These are phyloP conservation scores for Oenanthe oenanthe DNA, from an alignment of 2,113 vertebrate genomes.

Conservation along the genomic window DNA sequence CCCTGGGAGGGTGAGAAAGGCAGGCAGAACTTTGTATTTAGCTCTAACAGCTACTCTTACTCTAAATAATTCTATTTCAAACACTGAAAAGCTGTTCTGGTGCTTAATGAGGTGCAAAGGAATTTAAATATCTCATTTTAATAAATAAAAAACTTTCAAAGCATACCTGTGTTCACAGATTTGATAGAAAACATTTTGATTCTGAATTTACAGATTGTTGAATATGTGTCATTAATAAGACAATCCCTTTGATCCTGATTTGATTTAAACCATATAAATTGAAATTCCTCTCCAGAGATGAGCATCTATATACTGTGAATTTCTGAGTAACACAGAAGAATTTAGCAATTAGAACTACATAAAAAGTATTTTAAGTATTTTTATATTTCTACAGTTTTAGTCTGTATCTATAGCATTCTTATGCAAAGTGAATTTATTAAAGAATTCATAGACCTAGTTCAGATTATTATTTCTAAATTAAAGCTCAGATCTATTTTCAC, in stretches of 20 bases:
- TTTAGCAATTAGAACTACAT: neutral
- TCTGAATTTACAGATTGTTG: neutral
- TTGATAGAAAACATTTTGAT: neutral
- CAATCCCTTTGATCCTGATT: neutral
- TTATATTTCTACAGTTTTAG: neutral
- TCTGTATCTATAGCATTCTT: neutral
- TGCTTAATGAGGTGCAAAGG: neutral
- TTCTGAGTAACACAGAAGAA: neutral
- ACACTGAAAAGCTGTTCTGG: neutral
- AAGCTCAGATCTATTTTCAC: neutral
- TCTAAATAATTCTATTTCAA: neutral
- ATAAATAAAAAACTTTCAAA: neutral
- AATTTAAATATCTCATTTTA: neutral
- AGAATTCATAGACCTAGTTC: neutral
- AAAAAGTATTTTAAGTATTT: neutral
- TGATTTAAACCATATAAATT: neutral
- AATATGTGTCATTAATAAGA: neutral
- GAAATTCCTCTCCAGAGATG: neutral
- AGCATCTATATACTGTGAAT: neutral
- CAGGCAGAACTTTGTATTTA: neutral
- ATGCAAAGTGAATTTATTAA: neutral
- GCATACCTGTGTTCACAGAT: neutral
- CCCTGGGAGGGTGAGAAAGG: neutral
- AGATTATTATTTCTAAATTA: neutral
- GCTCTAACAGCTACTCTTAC: neutral